These are phyloP conservation scores for Lepeophtheirus nordmannii DNA, from an alignment of 2,888 invertebrate species.

Conservation along the genomic window DNA sequence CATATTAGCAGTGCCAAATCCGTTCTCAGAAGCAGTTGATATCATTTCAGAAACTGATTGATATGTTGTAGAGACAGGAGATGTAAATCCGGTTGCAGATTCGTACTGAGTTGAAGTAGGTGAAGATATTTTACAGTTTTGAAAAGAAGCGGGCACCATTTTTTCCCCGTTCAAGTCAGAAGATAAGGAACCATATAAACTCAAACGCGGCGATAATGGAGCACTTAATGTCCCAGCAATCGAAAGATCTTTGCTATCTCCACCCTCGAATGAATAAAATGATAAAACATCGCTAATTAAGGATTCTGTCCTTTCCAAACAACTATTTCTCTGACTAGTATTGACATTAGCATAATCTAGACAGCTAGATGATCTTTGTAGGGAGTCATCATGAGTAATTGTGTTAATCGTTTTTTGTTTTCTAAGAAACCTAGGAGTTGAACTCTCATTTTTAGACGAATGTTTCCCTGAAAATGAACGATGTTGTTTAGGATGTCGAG, in stretches of 20 bases:
- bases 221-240: not conserved
- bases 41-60: not conserved
- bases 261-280: slow-evolving; percentile 22
- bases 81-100: slow-evolving; percentile 8
- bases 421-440: not conserved
- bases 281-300: slow-evolving; percentile 19
- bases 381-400: not conserved
- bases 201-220: not conserved
- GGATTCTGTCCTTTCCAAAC: slow-evolving; percentile 16
- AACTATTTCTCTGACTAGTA: not conserved
- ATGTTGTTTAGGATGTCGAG: slow-evolving; percentile 22
- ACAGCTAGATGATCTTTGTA: not conserved
- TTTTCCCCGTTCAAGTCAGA: not conserved
- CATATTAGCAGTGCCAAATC: no score
- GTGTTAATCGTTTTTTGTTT: not conserved
- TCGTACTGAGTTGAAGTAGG: slow-evolving; percentile 20
- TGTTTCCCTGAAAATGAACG: slow-evolving; percentile 18
- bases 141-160: not conserved
- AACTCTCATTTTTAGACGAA: not conserved
- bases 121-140: not conserved
- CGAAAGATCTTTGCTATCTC: not conserved
- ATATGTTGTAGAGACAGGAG: not conserved
- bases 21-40: not conserved
- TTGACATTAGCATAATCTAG: not conserved
- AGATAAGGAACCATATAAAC: not conserved